phyloP scores from a whole-genome alignment of 2,113 vertebrate species.

The Ptilonorhynchus violaceus region DNA sequence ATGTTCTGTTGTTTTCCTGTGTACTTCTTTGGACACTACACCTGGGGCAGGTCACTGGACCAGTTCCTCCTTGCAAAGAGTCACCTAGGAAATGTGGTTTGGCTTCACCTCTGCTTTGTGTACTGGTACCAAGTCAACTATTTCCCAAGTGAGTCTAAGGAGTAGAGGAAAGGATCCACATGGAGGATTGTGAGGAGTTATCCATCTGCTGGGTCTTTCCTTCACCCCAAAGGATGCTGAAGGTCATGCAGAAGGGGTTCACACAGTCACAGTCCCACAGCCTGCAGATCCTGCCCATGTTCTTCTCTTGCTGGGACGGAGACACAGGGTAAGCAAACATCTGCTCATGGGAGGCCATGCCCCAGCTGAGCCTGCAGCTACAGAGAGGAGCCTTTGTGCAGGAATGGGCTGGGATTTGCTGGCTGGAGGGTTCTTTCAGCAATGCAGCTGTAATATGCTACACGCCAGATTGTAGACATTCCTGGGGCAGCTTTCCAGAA shows the following conservation, averaged over 20 bases:
- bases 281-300: not conserved
- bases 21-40: not conserved
- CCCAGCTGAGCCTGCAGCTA: not conserved
- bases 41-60: not conserved
- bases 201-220: not conserved
- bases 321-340: not conserved
- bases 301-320: not conserved
- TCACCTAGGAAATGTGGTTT: not conserved
- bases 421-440: not conserved
- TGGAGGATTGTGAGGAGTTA: not conserved
- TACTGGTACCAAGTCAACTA: not conserved
- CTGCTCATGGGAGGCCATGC: not conserved
- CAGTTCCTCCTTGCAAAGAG: not conserved
- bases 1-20: not conserved
- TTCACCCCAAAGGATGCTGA: not conserved
- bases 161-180: not conserved
- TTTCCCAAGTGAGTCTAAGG: not conserved
- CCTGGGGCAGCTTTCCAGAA: slow-evolving; percentile 37
- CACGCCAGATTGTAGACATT: slow-evolving; percentile 12
- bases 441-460: not conserved
- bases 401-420: not conserved
- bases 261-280: not conserved
- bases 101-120: not conserved
- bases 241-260: not conserved
- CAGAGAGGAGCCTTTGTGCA: not conserved